A percentile compares a stretch with the other conserved stretches of the same genome.
phyloP scores from a whole-genome alignment of 2,888 invertebrate genomes.

The Spodoptera picta region DNA sequence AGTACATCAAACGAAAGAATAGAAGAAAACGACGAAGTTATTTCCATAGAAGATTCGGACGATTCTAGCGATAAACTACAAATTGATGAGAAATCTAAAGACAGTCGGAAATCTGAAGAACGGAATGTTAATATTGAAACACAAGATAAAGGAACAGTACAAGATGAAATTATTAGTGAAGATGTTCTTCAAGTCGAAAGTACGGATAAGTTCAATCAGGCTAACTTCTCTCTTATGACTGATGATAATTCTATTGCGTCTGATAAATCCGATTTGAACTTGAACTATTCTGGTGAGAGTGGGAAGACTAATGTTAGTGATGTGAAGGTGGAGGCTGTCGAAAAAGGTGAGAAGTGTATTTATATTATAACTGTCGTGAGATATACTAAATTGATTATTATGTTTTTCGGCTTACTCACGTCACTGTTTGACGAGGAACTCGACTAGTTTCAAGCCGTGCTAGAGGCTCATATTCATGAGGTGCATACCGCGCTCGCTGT shows the following conservation, averaged over 20 bases:
- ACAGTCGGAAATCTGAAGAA: slow-evolving; percentile 26
- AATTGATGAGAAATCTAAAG: slow-evolving; percentile 58
- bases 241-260: slow-evolving; percentile 77
- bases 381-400: too few species aligned
- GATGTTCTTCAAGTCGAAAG: slow-evolving; percentile 33
- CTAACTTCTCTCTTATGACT: slow-evolving; percentile 75
- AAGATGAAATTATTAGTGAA: slow-evolving; percentile 23
- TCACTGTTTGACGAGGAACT: too few species aligned
- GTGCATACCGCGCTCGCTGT: too few species aligned
- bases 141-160: slow-evolving; percentile 13
- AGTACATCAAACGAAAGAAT: slow-evolving; percentile 15
- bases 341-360: slow-evolving; percentile 32
- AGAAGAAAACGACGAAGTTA: slow-evolving; percentile 66
- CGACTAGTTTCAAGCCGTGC: too few species aligned
- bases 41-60: slow-evolving; percentile 71
- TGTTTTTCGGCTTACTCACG: too few species aligned
- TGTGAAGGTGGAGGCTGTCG: slow-evolving; percentile 36
- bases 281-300: slow-evolving; percentile 75
- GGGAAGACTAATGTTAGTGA: slow-evolving; percentile 43
- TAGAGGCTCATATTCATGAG: too few species aligned
- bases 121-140: slow-evolving; percentile 26
- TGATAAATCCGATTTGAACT: slow-evolving; percentile 68
- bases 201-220: slow-evolving; percentile 71
- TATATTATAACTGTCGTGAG: too few species aligned
- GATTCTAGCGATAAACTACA: slow-evolving; percentile 58